Base-by-base conservation (phyloP, 2,797 vertebrate species). In the Catharus ustulatus region DNA sequence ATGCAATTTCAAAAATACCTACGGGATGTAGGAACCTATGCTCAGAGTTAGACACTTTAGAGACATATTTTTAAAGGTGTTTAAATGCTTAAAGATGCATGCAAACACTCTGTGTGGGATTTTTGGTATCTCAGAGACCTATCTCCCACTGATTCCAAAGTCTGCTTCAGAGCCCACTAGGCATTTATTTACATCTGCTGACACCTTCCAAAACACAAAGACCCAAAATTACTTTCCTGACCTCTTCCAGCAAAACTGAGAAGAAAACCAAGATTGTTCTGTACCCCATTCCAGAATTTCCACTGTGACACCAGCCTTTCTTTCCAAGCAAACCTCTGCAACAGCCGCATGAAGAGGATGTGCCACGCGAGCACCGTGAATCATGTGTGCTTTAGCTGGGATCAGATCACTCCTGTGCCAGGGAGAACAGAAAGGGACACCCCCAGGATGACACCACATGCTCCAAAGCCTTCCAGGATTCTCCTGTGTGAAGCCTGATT, bases 1-100 rank as follows among this genome's bases (percentile, higher is more conserved):
- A 95, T 91, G 51, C 43, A 78, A 68, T 92, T 91, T 80, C n/a
- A 62, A 62, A 80, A 92, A 78, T 29, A 72, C 62, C 66, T 54
- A 62, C 19, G 45, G 78, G 84, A 85, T 0, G 3, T 4, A 90
- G 64, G 22, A 95, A 74, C 45, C 83, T 45, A 18, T 84, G 69
- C 58, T 90, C 71, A 66, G 84, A 79, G 48, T 82, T 26, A 68
- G 74, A 48, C 42, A 36, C 72, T 74, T 77, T 46, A 13, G 64
- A 93, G 72, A 84, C n/a, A 13, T 66, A 59, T 78, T 94, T 94
- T 93, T 72, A 80, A 94, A 95, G 93, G 84, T 87, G 84, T 78
- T 96, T 93, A 91, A 72, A 83, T 83, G 91, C 78, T 72, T 75
- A 64, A 80, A 91, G 75, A 92, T 59, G 82, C 87, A 83, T 51